Conservation (phyloP, 2,888 invertebrate genomes). For the Timema podura region DNA sequence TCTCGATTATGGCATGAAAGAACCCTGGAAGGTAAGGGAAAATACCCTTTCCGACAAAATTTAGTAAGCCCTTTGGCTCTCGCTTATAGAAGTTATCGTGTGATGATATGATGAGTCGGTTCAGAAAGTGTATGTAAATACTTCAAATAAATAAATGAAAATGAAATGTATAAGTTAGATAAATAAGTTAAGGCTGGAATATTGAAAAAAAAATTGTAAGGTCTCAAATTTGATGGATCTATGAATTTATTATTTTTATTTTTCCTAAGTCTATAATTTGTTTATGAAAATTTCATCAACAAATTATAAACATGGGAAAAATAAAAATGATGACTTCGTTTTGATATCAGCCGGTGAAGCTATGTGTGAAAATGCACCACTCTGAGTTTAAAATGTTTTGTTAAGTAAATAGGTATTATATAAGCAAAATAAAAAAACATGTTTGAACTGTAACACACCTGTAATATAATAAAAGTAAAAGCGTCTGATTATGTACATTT, state of each 20-base stretch:
- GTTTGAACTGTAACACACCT: conserved; percentile 7
- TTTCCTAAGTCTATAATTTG: neutral
- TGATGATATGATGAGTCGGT: no score
- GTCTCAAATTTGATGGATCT: neutral
- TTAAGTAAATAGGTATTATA: neutral
- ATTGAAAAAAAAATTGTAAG: neutral
- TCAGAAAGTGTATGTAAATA: no score
- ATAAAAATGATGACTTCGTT: neutral
- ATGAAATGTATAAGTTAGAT: neutral
- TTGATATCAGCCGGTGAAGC: neutral
- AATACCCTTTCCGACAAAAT: no score
- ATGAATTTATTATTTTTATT: neutral
- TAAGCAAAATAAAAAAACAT: neutral
- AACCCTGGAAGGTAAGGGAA: no score
- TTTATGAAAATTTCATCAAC: neutral
- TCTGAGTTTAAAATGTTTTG: neutral
- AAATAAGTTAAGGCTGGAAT: neutral
- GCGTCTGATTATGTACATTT: neutral
- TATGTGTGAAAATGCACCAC: neutral
- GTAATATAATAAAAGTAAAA: neutral
- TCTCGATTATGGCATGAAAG: no score
- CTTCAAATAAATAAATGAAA: no score
- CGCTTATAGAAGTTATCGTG: no score
- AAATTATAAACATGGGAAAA: neutral
- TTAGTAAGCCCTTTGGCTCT: no score